A percentile compares a stretch with the other conserved stretches of the same genome.
Evolutionary conservation across 2,113 vertebrate species (phyloP).

Genomic region (Ovis canadensis): DNA sequence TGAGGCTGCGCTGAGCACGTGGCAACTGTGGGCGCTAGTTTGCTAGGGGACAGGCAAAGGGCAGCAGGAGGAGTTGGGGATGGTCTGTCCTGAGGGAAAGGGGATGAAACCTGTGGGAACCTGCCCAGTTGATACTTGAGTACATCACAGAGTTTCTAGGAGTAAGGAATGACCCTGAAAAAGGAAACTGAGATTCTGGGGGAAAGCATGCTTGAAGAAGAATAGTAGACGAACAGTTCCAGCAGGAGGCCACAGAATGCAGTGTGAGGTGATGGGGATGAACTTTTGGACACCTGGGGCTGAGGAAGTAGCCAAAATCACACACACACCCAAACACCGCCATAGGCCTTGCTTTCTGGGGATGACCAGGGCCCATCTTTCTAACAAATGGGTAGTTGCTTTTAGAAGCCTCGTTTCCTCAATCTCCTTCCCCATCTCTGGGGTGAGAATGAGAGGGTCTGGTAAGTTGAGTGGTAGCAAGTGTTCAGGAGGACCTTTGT

Average conservation of each 20-base stretch:
- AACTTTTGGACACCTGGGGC: not conserved
- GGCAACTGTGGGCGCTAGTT: accelerated
- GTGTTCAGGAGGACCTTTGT: not conserved
- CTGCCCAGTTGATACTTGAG: not conserved
- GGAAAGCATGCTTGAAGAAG: not conserved
- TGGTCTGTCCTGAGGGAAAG: accelerated
- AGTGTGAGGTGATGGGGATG: not conserved
- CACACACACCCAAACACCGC: not conserved
- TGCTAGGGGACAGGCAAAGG: accelerated
- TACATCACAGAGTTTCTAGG: not conserved
- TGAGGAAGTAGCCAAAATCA: not conserved
- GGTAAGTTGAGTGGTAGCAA: not conserved
- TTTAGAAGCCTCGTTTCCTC: not conserved
- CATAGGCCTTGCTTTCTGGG: not conserved
- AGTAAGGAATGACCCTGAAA: accelerated
- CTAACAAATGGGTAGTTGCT: not conserved
- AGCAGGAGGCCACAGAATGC: not conserved
- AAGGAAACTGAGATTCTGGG: not conserved
- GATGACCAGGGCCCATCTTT: not conserved
- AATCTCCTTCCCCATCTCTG: not conserved
- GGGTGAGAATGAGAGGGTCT: not conserved
- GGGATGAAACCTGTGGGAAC: not conserved
- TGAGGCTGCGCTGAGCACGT: accelerated
- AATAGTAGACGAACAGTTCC: not conserved
- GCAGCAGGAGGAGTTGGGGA: accelerated